A percentile compares a stretch with the other conserved stretches of the same genome.
Evolutionary conservation across 2,113 vertebrate genomes (phyloP).

Genomic region (Cnemophilus loriae): DNA sequence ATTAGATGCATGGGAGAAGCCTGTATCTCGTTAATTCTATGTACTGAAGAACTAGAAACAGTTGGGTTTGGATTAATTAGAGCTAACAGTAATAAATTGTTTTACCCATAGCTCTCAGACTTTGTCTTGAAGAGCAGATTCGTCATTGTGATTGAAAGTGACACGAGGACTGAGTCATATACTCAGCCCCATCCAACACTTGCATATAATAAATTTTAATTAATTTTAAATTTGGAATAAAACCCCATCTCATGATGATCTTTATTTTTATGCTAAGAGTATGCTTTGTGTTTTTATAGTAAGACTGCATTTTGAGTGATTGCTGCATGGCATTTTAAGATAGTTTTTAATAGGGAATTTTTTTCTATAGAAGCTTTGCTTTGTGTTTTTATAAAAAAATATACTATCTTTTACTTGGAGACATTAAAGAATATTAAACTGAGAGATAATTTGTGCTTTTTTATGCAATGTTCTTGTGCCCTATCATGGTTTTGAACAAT

Average conservation of each 20-base stretch:
- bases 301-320: neutral
- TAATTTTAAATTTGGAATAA: constrained; percentile 5
- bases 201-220: constrained; percentile 28
- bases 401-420: neutral
- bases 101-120: neutral
- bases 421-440: neutral
- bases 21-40: neutral
- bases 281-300: neutral
- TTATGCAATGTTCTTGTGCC: neutral
- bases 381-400: neutral
- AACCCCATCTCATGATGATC: neutral
- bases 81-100: neutral
- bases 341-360: neutral
- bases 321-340: neutral
- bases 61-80: neutral
- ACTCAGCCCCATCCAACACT: neutral
- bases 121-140: neutral
- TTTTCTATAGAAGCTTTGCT: neutral
- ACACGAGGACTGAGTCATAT: constrained; percentile 27
- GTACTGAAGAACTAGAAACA: neutral
- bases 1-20: neutral
- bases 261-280: constrained; percentile 6
- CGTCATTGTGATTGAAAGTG: neutral
- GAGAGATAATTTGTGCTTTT: neutral
- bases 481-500: neutral